Evolutionary conservation across 2,888 invertebrate genomes (phyloP).

Genomic region (Drosophila mayaguana): DNA sequence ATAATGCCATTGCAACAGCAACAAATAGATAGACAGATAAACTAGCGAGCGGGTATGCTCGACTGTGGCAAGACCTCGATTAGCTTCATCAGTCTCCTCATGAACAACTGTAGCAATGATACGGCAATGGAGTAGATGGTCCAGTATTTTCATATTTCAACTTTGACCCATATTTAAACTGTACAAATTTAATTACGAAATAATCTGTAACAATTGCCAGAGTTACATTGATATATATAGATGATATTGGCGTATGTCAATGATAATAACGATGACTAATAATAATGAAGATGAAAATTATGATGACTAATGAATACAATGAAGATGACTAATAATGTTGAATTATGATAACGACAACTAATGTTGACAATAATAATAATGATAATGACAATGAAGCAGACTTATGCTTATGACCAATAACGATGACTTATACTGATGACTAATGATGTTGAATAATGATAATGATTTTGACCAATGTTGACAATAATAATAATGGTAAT

Average conservation of each 20-base stretch:
- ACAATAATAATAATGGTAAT: not conserved
- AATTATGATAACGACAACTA: not conserved
- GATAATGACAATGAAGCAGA: too few species aligned
- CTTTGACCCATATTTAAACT: too few species aligned
- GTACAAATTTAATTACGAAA: too few species aligned
- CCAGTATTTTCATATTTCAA: too few species aligned
- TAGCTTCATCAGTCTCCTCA: not conserved
- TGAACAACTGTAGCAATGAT: not conserved
- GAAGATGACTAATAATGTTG: not conserved
- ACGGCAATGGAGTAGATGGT: too few species aligned
- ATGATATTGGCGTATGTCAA: too few species aligned
- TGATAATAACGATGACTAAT: not conserved
- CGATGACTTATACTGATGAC: not conserved
- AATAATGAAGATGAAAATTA: not conserved
- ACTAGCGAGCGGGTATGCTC: not conserved
- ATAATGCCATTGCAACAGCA: slow-evolving; percentile 43
- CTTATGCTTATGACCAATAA: too few species aligned
- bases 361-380: not conserved
- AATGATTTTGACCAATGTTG: not conserved
- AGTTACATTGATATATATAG: too few species aligned
- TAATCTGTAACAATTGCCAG: too few species aligned
- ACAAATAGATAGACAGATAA: slow-evolving; percentile 1
- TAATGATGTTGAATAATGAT: too few species aligned
- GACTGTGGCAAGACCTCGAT: slow-evolving; percentile 14
- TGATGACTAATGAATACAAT: not conserved